These are phyloP conservation scores for Bagarius yarrelli DNA, from an alignment of 2,113 vertebrate genomes.

Conservation along the genomic window DNA sequence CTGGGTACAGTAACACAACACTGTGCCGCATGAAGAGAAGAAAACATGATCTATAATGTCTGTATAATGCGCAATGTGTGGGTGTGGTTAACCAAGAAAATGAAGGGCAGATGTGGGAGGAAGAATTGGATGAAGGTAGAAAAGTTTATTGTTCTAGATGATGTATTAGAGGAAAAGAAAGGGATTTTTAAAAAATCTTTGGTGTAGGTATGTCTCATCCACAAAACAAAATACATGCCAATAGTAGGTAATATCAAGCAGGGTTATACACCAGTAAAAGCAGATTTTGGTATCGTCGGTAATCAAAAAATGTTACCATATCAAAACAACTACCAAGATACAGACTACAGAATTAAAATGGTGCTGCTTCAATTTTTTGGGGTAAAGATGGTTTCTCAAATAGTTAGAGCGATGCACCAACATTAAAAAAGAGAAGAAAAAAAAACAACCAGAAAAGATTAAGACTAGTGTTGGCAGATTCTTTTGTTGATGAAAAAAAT, in stretches of 20 bases:
- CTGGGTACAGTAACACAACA: background rate
- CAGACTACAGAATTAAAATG: background rate
- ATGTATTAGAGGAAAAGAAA: slow-evolving; percentile 46
- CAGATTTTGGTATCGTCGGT: background rate
- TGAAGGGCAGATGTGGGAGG: slow-evolving; percentile 19
- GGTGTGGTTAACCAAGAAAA: background rate
- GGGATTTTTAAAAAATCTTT: slow-evolving; percentile 55
- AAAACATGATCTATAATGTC: background rate
- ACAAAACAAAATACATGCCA: slow-evolving; percentile 40
- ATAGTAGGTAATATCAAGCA: background rate
- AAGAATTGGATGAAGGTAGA: slow-evolving; percentile 7
- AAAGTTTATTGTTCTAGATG: slow-evolving; percentile 49
- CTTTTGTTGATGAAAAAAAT: no score
- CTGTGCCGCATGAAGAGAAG: background rate
- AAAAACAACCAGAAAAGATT: no score
- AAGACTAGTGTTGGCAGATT: no score
- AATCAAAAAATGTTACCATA: background rate
- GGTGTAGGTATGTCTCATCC: slow-evolving; percentile 60
- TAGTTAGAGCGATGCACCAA: no score
- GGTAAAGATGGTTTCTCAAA: no score
- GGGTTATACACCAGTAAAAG: background rate
- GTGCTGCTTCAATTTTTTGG: no score
- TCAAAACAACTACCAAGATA: background rate
- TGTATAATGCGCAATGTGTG: background rate
- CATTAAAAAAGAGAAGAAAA: no score